Conservation (phyloP, 2,113 vertebrate species). For the Edolisoma coerulescens region DNA sequence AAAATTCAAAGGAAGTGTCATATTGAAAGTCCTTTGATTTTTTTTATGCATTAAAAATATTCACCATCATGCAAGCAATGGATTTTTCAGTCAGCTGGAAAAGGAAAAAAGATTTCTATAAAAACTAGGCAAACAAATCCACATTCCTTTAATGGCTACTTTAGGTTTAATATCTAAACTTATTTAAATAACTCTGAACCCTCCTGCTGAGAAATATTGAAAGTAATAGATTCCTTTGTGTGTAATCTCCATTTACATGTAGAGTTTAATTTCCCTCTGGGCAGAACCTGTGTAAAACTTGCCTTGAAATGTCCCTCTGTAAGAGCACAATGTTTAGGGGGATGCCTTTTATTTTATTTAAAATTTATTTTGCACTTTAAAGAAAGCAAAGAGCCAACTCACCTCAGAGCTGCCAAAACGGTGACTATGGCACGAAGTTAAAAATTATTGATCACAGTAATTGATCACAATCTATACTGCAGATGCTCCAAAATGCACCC, state of each 20-base stretch:
- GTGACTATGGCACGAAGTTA: background rate
- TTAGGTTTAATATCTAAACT: slow-evolving; percentile 85
- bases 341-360: slow-evolving; percentile 75
- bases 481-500: background rate
- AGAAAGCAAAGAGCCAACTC: slow-evolving; percentile 26
- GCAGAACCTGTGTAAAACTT: slow-evolving; percentile 81
- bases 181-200: slow-evolving; percentile 85
- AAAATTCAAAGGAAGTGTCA: slow-evolving; percentile 73
- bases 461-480: background rate
- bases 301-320: slow-evolving; percentile 76
- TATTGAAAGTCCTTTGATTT: slow-evolving; percentile 65
- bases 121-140: slow-evolving; percentile 77
- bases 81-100: slow-evolving; percentile 75
- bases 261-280: slow-evolving; percentile 83
- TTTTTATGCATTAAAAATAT: slow-evolving; percentile 72
- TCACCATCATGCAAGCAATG: slow-evolving; percentile 68
- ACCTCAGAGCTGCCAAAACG: background rate
- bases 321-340: slow-evolving; percentile 72
- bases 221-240: slow-evolving; percentile 84
- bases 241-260: slow-evolving; percentile 83
- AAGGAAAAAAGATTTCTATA: slow-evolving; percentile 59
- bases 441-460: background rate
- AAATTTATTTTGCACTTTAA: slow-evolving; percentile 68
- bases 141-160: slow-evolving; percentile 80
- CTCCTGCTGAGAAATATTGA: slow-evolving; percentile 84